Percentiles rank a stretch among this genome's conserved stretches.
Conservation (phyloP, 2,797 vertebrate species). For the Danio tinwini region DNA sequence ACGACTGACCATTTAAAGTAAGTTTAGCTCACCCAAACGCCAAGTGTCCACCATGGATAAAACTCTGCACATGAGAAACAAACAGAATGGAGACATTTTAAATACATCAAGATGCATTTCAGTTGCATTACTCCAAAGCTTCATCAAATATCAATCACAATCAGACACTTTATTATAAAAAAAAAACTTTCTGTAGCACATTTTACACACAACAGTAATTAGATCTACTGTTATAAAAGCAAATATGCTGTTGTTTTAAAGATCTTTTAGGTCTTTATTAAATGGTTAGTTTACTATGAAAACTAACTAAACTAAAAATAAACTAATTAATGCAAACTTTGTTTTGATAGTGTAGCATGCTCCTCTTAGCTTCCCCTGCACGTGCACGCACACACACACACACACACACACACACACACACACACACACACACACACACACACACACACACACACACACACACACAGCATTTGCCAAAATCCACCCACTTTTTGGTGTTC, state of each 20-base stretch:
- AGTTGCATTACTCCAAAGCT: background rate
- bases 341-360: background rate
- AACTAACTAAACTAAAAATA: too few species aligned
- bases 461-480: conserved; percentile 51
- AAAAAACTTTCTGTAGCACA: background rate
- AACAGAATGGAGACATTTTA: background rate
- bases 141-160: conserved; percentile 2
- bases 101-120: background rate
- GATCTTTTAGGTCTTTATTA: background rate
- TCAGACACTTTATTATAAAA: background rate
- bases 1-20: background rate
- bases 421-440: conserved; percentile 50
- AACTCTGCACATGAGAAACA: conserved; percentile 78
- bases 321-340: background rate
- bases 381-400: background rate
- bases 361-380: background rate
- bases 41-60: conserved; percentile 86
- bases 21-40: conserved; percentile 80
- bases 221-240: background rate
- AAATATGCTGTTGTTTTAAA: conserved; percentile 3
- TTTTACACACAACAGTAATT: background rate
- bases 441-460: conserved; percentile 16
- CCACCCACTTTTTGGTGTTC: conserved; percentile 89
- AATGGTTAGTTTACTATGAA: background rate
- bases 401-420: conserved; percentile 44